Evolutionary conservation across 2,888 invertebrate species (phyloP), one percentile per base, ranked within the genome.

Genomic region (Acheta domesticus): DNA sequence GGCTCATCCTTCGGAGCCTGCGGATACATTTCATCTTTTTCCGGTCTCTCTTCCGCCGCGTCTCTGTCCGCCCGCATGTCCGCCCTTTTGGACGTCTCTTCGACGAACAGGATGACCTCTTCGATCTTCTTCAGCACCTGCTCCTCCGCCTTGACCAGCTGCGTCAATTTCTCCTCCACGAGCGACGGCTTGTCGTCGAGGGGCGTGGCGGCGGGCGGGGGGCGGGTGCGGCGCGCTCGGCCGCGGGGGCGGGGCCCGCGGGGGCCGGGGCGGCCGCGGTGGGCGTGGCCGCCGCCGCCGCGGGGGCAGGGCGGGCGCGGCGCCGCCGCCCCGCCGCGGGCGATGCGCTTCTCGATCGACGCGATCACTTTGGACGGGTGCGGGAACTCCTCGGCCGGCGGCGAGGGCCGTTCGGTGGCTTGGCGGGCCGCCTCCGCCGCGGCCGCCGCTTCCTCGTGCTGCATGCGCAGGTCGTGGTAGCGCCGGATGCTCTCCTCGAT

Each of bases 341-440:
- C 84, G 48, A 86, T 85, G 81, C 85, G 81, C 80, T 85, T 84
- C 83, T 86, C 86, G 76, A 86, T 85, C 62, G 83, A 83, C 82
- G 84, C 83, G 21, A 86, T 86, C 14, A 86, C 86, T 81, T 85
- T 83, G 23, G 85, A 85, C 77, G 86, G 85, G 74, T 84, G 84
- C 20, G 85, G 85, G 77, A 84, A 84, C 48, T 82, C 82, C 75
- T 83, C 83, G 20, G 76, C 81, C 81, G 62, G 62, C 62, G 62
- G 12, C 62, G 62, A 62, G 16, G 14, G 62, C 62, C n/a, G 14
- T 12, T 11, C 62, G 12, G 74, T 21, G 76, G 80, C 76, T 81
- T 48, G 50, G 48, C 76, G 21, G 73, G 11, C 36, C 62, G 76
- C 62, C 48, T 48, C 50, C 79, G 48, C 79, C 73, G 62, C 62